A percentile compares a stretch with the other conserved stretches of the same genome.
Evolutionary conservation across 2,888 invertebrate species (phyloP).

Genomic region (Pandemis heparana): DNA sequence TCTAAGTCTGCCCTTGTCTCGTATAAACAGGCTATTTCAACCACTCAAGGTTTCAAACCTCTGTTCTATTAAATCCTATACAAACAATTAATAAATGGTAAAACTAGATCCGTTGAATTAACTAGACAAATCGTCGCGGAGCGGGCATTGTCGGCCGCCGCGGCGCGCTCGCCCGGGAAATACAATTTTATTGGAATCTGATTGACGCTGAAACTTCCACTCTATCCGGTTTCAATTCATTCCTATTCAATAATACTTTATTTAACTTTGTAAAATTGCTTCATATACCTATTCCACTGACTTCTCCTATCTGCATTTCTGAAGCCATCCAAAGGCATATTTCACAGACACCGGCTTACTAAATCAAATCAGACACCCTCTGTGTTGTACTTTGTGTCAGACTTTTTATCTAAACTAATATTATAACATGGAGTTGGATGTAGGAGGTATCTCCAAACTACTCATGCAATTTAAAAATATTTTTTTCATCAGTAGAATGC

Average conservation of each 20-base stretch:
- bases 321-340: not conserved
- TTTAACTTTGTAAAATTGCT: not conserved
- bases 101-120: slow-evolving; percentile 18
- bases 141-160: slow-evolving; percentile 8
- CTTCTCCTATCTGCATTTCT: not conserved
- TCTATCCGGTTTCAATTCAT: slow-evolving; percentile 24
- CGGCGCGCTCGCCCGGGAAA: slow-evolving; percentile 18
- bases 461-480: too few species aligned
- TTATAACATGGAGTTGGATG: too few species aligned
- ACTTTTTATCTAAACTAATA: too few species aligned
- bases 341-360: not conserved
- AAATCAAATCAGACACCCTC: too few species aligned
- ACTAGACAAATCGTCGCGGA: slow-evolving; percentile 24
- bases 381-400: too few species aligned
- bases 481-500: too few species aligned
- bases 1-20: not conserved
- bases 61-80: not conserved
- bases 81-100: slow-evolving; percentile 3
- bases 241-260: slow-evolving; percentile 6
- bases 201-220: slow-evolving; percentile 17
- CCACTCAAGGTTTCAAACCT: not conserved
- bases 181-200: slow-evolving; percentile 30
- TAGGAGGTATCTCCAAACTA: too few species aligned
- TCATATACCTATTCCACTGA: not conserved
- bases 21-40: not conserved